These are phyloP conservation scores for Sander lucioperca DNA, from an alignment of 2,113 vertebrate species.

Conservation along the genomic window DNA sequence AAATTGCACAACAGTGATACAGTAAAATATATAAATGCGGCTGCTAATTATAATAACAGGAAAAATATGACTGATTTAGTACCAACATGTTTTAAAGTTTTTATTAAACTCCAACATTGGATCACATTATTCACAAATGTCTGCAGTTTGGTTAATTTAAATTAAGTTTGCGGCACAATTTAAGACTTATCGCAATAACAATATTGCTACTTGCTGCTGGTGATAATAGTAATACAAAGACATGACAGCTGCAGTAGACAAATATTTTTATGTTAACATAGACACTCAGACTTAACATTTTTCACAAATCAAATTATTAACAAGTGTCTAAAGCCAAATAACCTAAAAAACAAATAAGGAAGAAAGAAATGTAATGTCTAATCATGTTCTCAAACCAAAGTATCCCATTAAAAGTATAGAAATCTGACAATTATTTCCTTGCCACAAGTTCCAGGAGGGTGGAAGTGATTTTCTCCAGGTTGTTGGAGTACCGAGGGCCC, in stretches of 20 bases:
- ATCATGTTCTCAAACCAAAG: background rate
- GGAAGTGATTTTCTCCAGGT: constrained; percentile 83
- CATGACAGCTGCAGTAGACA: constrained; percentile 6
- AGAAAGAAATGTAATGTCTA: background rate
- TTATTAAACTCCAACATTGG: background rate
- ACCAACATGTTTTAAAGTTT: background rate
- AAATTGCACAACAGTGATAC: background rate
- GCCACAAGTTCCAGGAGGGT: constrained; percentile 82
- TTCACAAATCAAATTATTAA: background rate
- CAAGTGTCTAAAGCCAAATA: constrained; percentile 10
- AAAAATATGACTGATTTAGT: background rate
- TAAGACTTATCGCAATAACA: background rate
- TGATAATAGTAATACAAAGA: background rate
- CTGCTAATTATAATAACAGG: background rate
- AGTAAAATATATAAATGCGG: background rate
- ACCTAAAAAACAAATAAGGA: background rate
- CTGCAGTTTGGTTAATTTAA: background rate
- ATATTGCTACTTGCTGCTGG: background rate
- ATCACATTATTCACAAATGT: background rate
- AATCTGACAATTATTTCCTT: constrained; percentile 67
- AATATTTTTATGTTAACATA: constrained; percentile 40
- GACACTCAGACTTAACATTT: background rate
- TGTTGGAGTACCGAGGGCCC: constrained; percentile 61
- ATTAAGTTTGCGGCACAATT: background rate
- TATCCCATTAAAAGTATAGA: background rate